Percentiles rank a stretch among this genome's conserved stretches.
Conservation (phyloP, 2,888 invertebrate genomes). For the Hyposoter didymator region DNA sequence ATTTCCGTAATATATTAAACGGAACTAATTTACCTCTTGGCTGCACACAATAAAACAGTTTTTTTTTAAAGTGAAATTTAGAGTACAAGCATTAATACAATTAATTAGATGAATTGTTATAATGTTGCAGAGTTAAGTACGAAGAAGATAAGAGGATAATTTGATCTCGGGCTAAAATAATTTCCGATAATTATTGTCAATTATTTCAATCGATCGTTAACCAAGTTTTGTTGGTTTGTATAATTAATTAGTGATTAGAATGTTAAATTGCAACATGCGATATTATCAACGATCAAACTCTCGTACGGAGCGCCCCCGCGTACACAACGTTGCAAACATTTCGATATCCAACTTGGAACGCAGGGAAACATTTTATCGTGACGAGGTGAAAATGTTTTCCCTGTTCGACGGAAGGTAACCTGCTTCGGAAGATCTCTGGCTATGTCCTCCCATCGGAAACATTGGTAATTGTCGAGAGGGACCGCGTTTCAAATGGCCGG, state of each 20-base stretch:
- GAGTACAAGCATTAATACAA: neutral
- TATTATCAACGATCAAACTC: neutral
- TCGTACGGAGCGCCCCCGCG: slow-evolving; percentile 22
- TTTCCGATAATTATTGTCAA: neutral
- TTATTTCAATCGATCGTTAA: neutral
- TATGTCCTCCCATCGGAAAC: slow-evolving; percentile 71
- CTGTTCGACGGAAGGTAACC: slow-evolving; percentile 78
- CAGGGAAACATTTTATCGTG: slow-evolving; percentile 29
- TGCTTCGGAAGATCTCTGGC: neutral
- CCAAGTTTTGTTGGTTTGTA: neutral
- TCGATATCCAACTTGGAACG: slow-evolving; percentile 2
- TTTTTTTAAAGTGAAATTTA: neutral
- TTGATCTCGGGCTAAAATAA: neutral
- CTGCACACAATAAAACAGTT: neutral
- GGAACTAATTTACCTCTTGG: neutral
- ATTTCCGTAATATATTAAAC: neutral
- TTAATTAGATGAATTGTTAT: neutral
- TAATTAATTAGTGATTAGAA: neutral
- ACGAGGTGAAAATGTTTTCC: slow-evolving; percentile 58
- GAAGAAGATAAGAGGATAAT: neutral
- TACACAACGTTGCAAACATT: slow-evolving; percentile 19
- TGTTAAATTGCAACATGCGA: neutral
- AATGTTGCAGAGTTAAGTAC: neutral
- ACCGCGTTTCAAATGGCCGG: slow-evolving; percentile 39
- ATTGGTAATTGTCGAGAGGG: slow-evolving; percentile 77